Evolutionary conservation across 1,140 invertebrate genomes (phyloP).

Genomic region (Drosophila neocordata): DNA sequence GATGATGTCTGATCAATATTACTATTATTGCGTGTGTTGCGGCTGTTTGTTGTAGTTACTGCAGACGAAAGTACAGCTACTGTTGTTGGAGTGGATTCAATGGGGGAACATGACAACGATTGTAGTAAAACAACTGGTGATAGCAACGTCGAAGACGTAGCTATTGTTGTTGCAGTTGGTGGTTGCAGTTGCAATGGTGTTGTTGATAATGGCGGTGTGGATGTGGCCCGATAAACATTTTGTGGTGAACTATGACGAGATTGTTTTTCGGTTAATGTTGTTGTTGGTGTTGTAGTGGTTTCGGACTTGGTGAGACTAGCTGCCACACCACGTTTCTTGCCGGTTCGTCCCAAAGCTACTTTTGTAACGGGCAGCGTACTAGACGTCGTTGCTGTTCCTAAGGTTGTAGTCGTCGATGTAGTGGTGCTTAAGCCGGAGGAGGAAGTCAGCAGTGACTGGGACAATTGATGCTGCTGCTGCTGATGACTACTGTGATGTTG

Average conservation of each 20-base stretch:
- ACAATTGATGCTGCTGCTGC: constrained; percentile 36
- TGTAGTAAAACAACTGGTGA: constrained; percentile 73
- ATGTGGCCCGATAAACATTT: constrained; percentile 45
- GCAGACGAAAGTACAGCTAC: constrained; percentile 13
- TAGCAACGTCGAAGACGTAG: constrained; percentile 29
- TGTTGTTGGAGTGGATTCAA: constrained; percentile 52
- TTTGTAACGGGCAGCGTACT: constrained; percentile 37
- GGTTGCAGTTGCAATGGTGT: constrained; percentile 17
- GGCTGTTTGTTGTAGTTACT: constrained; percentile 19
- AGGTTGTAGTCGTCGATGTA: constrained; percentile 7
- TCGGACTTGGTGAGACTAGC: constrained; percentile 51
- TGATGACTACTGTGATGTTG: constrained; percentile 53
- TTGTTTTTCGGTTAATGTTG: constrained; percentile 51
- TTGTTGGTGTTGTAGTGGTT: neutral
- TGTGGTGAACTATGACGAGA: constrained; percentile 62
- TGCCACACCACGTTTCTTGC: constrained; percentile 67
- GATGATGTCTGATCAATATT: constrained; percentile 54
- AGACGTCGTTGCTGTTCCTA: constrained; percentile 40
- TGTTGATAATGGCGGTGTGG: constrained; percentile 54
- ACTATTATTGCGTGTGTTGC: constrained; percentile 49
- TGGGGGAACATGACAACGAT: constrained; percentile 59
- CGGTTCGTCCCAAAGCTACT: constrained; percentile 63
- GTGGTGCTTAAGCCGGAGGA: constrained; percentile 14
- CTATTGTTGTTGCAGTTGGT: constrained; percentile 24
- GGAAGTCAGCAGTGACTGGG: constrained; percentile 26